Evolutionary conservation across 2,797 vertebrate genomes (phyloP), one percentile per base, ranked within the genome.

Genomic region (Benthosema pterotum): DNA sequence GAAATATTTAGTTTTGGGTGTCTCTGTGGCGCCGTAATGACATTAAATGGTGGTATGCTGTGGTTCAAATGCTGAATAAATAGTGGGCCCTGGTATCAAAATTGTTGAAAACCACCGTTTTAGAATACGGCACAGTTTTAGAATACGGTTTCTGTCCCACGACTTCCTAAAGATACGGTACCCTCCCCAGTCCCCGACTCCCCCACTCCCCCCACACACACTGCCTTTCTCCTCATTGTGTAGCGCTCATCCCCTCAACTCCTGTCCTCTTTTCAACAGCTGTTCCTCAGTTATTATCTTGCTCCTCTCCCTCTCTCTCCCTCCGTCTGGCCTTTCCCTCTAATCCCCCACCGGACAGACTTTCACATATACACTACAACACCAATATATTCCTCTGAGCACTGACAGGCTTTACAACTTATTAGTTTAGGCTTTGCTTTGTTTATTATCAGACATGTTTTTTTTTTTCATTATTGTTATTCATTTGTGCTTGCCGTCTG

Each of bases 211-310:
- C 14, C 12, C 15, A 53, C 22, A 64, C 63, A 53, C 55, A 22
- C 45, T 38, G 69, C 64, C 52, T 16, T 57, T 67, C 60, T 43
- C 49, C 62, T 45, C 14, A 42, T 49, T 17, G 32, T 22, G 69
- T 68, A 64, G 65, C 58, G 79, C 69, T 78, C 78, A 71, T 75
- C 72, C 79, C 66, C 69, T 74, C 55, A 58, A 65, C 60, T 72
- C 70, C 74, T 79, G 71, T 86, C 69, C 70, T 74, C 77, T 74
- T 88, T 79, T 86, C 69, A 90, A 88, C 87, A 91, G 88, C 88
- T 91, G 89, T 80, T 87, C 78, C 83, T 77, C 77, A 78, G 83
- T 87, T 87, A 89, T 90, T 89, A 87, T 87, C 78, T 82, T 77
- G 65, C 49, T 67, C 69, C 78, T 72, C 78, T 82, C 77, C 63